Evolutionary conservation across 2,797 vertebrate genomes (phyloP).

Genomic region (Hozukius guyotensis): DNA sequence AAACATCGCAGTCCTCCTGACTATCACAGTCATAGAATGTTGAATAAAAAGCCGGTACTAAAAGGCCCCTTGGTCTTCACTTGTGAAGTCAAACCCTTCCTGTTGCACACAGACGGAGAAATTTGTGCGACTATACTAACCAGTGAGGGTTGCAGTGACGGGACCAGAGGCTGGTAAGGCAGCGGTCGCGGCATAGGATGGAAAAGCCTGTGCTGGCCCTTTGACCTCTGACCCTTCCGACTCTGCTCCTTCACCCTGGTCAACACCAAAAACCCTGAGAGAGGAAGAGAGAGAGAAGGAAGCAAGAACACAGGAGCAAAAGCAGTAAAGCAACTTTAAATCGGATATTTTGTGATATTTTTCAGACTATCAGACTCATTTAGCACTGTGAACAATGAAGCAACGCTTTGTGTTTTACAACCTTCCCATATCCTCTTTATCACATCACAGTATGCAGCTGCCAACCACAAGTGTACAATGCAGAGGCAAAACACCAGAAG

Average conservation of each 20-base stretch:
- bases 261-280: slow-evolving; percentile 78
- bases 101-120: background rate
- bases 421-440: background rate
- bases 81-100: background rate
- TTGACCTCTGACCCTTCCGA: slow-evolving; percentile 76
- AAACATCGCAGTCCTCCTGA: background rate
- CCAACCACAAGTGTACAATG: background rate
- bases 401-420: background rate
- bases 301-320: background rate
- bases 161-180: slow-evolving; percentile 87
- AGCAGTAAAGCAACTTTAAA: background rate
- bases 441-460: background rate
- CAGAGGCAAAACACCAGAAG: background rate
- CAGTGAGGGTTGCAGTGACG: slow-evolving; percentile 86
- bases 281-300: background rate
- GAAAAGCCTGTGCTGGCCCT: slow-evolving; percentile 73
- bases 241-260: slow-evolving; percentile 75
- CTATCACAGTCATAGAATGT: background rate
- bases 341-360: background rate
- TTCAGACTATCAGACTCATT: background rate
- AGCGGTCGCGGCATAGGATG: slow-evolving; percentile 91
- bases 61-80: background rate
- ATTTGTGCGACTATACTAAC: slow-evolving; percentile 60
- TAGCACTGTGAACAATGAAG: background rate
- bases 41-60: background rate